phyloP scores from a whole-genome alignment of 2,888 invertebrate genomes.

The Diarsia mendica region DNA sequence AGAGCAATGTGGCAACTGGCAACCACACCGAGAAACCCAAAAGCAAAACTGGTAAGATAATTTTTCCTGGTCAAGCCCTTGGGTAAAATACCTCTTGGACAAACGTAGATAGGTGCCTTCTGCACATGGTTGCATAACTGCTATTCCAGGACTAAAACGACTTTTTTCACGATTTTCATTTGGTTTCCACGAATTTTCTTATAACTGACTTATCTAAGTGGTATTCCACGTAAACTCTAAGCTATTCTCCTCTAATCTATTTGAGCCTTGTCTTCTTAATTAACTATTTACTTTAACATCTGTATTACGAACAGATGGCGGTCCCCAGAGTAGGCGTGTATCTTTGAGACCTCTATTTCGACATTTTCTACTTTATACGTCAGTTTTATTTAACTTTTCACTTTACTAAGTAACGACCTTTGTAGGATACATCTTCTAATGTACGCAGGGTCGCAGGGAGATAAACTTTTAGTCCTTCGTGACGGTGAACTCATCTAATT shows the following conservation, averaged over 20 bases:
- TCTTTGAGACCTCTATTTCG: constrained; percentile 4
- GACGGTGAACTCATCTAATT: too few species aligned
- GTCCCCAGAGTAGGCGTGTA: constrained; percentile 15
- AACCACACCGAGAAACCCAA: not conserved
- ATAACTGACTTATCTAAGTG: not conserved
- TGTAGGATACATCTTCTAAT: constrained; percentile 23
- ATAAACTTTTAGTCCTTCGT: constrained; percentile 16
- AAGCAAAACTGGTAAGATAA: constrained; percentile 4
- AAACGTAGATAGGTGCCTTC: not conserved
- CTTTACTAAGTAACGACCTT: constrained; percentile 18
- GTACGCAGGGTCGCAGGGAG: not conserved
- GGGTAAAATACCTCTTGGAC: not conserved
- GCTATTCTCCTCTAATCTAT: not conserved
- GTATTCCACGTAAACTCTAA: not conserved
- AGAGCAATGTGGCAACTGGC: not conserved
- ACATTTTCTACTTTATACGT: constrained; percentile 4
- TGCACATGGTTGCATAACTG: not conserved
- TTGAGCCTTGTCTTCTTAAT: not conserved
- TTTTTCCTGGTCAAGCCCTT: constrained; percentile 8
- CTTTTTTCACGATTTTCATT: too few species aligned
- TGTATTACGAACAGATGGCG: not conserved
- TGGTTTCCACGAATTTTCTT: not conserved
- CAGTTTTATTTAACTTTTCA: constrained; percentile 43
- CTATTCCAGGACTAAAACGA: not conserved
- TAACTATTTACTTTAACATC: constrained; percentile 10